Evolutionary conservation across 2,113 vertebrate species (phyloP).

Genomic region (Notothenia coriiceps): DNA sequence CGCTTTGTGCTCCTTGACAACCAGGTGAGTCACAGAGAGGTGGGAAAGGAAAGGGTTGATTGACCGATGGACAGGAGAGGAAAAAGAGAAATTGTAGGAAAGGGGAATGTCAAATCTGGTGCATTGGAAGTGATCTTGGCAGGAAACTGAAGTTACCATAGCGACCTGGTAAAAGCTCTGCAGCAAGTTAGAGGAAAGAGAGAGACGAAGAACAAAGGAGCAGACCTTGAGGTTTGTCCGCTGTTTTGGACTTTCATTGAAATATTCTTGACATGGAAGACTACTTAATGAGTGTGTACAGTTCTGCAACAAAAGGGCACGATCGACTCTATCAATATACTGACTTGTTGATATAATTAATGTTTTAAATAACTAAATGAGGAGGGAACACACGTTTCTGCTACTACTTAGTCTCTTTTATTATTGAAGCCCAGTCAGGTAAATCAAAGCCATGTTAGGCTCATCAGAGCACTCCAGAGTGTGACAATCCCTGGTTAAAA

Average conservation of each 20-base stretch:
- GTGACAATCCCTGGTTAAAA: conserved; percentile 49
- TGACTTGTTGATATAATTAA: conserved; percentile 17
- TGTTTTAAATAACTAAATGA: conserved; percentile 16
- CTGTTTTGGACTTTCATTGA: conserved; percentile 13
- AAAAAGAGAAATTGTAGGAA: conserved; percentile 59
- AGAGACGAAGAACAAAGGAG: conserved; percentile 37
- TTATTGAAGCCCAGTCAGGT: conserved; percentile 42
- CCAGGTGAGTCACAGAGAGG: conserved; percentile 20
- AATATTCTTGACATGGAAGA: conserved; percentile 18
- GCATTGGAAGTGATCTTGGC: conserved; percentile 75
- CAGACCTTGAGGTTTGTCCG: conserved; percentile 66
- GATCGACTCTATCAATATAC: background rate
- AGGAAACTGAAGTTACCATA: conserved; percentile 79
- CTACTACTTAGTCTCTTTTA: conserved; percentile 15
- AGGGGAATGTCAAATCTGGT: conserved; percentile 68
- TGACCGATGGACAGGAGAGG: conserved; percentile 41
- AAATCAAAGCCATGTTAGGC: conserved; percentile 54
- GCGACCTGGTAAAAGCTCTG: conserved; percentile 74
- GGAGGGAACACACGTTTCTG: conserved; percentile 3
- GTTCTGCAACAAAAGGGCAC: background rate
- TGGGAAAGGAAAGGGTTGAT: conserved; percentile 23
- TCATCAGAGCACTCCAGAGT: conserved; percentile 40
- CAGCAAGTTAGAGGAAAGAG: conserved; percentile 43
- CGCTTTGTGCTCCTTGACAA: conserved; percentile 15
- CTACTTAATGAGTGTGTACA: background rate